Percentiles rank a stretch among this genome's conserved stretches.
Evolutionary conservation across 2,888 invertebrate species (phyloP).

Genomic region (Melipona beecheii): DNA sequence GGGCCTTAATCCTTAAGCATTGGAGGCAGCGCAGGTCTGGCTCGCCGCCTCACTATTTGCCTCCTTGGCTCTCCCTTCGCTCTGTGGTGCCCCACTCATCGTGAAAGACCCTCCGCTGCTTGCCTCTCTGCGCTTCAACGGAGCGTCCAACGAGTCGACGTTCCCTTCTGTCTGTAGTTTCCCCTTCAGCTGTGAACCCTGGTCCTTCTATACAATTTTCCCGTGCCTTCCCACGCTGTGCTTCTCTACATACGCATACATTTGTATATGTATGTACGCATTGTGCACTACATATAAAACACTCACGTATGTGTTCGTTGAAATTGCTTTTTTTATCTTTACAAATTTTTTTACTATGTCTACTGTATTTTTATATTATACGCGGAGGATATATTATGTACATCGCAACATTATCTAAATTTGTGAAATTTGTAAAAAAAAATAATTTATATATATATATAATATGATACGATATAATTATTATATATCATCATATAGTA

Average conservation of each 20-base stretch:
- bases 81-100: conserved; percentile 13
- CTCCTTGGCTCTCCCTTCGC: not conserved
- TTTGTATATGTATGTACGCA: not conserved
- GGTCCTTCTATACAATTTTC: conserved; percentile 52
- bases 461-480: no score
- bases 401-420: not conserved
- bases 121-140: conserved; percentile 62
- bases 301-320: not conserved
- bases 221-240: conserved; percentile 59
- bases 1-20: conserved; percentile 63
- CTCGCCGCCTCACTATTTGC: conserved; percentile 5
- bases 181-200: conserved; percentile 55
- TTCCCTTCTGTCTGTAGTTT: conserved; percentile 64
- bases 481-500: no score
- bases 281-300: conserved; percentile 14
- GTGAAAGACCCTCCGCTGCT: conserved; percentile 57
- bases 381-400: not conserved
- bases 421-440: not conserved
- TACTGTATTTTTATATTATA: not conserved
- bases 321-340: not conserved
- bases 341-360: not conserved
- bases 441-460: no score
- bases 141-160: conserved; percentile 62
- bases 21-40: conserved; percentile 31
- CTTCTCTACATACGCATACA: conserved; percentile 6